These are phyloP conservation scores for Drosophila histrio DNA, from an alignment of 2,888 invertebrate species.

Conservation along the genomic window DNA sequence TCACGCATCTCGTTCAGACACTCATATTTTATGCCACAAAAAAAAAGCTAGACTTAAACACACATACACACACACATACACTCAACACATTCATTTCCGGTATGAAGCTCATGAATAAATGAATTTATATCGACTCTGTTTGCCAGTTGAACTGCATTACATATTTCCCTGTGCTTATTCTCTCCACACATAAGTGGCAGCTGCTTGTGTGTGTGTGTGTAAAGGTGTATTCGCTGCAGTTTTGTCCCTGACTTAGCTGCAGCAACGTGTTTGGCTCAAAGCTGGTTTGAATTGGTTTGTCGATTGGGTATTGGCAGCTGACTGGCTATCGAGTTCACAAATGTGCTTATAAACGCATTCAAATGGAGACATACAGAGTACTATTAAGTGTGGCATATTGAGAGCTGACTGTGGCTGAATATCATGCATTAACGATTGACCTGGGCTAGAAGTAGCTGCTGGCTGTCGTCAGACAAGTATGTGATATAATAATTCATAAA, in stretches of 20 bases:
- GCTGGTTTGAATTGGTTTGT: conserved; percentile 28
- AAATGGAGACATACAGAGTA: conserved; percentile 42
- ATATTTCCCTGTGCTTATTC: conserved; percentile 55
- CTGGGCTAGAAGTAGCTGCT: not conserved
- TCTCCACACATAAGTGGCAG: not conserved
- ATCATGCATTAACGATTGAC: conserved; percentile 16
- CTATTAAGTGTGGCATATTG: conserved; percentile 18
- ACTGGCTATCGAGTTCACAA: conserved; percentile 44
- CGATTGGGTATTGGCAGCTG: not conserved
- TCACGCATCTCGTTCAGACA: conserved; percentile 37
- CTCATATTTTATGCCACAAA: conserved; percentile 48
- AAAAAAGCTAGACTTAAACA: conserved; percentile 25
- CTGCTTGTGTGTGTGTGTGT: conserved; percentile 3
- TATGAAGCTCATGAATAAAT: conserved; percentile 75
- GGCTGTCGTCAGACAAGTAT: not conserved
- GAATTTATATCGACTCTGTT: conserved; percentile 75
- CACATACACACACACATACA: conserved; percentile 3
- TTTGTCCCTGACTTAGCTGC: conserved; percentile 28
- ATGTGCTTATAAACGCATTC: conserved; percentile 56
- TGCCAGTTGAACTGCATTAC: conserved; percentile 66
- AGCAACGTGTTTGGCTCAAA: conserved; percentile 37
- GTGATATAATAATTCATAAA: not conserved
- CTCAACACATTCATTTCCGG: conserved; percentile 69
- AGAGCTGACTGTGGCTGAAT: conserved; percentile 4
- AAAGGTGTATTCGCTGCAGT: conserved; percentile 14